Conservation (phyloP, 2,113 vertebrate genomes). For the Hemibagrus wyckioides region DNA sequence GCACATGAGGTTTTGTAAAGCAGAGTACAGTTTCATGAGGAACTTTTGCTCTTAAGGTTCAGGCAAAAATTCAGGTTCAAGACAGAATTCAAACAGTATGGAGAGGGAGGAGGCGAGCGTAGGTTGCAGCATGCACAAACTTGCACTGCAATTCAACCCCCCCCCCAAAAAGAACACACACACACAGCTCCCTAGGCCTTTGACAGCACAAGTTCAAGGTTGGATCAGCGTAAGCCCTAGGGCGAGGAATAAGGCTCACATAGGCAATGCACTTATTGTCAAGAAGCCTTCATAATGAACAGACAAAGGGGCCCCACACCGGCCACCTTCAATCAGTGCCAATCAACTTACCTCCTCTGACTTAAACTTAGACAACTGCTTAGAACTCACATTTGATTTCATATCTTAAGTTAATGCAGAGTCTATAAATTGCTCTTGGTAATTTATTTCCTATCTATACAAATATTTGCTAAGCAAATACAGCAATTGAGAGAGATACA, state of each 20-base stretch:
- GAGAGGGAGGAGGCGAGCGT: conserved; percentile 54
- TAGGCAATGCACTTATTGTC: conserved; percentile 56
- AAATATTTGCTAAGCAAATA: neutral
- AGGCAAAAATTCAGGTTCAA: conserved; percentile 67
- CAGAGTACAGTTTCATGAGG: conserved; percentile 70
- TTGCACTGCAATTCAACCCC: conserved; percentile 62
- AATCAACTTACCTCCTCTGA: conserved; percentile 41
- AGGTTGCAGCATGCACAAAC: conserved; percentile 72
- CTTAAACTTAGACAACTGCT: conserved; percentile 42
- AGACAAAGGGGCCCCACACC: conserved; percentile 49
- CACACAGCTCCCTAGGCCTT: conserved; percentile 51
- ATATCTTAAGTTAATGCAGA: neutral
- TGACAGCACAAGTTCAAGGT: conserved; percentile 73
- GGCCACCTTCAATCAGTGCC: conserved; percentile 53
- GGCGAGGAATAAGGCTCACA: conserved; percentile 57
- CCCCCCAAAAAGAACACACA: conserved; percentile 28
- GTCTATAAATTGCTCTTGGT: neutral
- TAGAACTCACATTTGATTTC: neutral
- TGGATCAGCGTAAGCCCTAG: conserved; percentile 65
- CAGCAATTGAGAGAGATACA: neutral
- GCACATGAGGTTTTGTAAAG: conserved; percentile 63
- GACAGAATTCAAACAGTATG: conserved; percentile 73
- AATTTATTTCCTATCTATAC: neutral
- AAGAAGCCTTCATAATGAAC: conserved; percentile 53
- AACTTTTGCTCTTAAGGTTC: conserved; percentile 67